Evolutionary conservation across 2,113 vertebrate genomes (phyloP).

Genomic region (Triplophysa dalaica): DNA sequence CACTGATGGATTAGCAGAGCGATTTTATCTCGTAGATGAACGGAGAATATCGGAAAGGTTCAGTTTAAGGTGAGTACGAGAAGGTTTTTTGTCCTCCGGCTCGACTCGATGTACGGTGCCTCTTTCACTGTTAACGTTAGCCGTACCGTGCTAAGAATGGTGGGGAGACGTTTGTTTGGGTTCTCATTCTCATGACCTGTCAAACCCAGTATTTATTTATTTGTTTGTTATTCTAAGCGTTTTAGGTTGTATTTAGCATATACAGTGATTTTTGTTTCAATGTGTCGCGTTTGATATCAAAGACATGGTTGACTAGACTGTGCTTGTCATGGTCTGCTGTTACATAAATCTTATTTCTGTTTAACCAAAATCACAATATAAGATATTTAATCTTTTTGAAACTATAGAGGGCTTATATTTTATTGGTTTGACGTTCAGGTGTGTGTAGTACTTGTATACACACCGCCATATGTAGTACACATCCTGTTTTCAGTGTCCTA

Average conservation of each 20-base stretch:
- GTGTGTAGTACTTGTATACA: not conserved
- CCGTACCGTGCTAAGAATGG: constrained; percentile 9
- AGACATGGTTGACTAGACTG: not conserved
- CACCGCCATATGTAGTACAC: not conserved
- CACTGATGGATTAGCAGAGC: constrained; percentile 42
- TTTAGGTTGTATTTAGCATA: not conserved
- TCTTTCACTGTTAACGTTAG: constrained; percentile 50
- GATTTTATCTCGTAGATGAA: constrained; percentile 29
- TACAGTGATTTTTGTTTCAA: not conserved
- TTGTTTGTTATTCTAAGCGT: too few species aligned
- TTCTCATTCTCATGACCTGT: not conserved
- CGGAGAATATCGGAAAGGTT: not conserved
- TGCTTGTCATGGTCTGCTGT: not conserved
- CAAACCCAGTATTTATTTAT: not conserved
- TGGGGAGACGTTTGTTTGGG: not conserved
- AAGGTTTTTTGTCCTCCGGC: constrained; percentile 30
- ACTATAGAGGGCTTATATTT: not conserved
- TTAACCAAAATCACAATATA: not conserved
- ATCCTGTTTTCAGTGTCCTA: constrained; percentile 13
- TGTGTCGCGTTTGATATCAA: not conserved
- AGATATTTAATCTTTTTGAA: not conserved
- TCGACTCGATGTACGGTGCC: not conserved
- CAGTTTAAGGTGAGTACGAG: constrained; percentile 47
- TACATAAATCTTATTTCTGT: not conserved
- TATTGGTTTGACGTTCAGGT: not conserved